Percentiles rank a stretch among this genome's conserved stretches.
These are phyloP conservation scores for Sebastes steindachneri DNA, from an alignment of 2,797 vertebrate genomes.

Conservation along the genomic window DNA sequence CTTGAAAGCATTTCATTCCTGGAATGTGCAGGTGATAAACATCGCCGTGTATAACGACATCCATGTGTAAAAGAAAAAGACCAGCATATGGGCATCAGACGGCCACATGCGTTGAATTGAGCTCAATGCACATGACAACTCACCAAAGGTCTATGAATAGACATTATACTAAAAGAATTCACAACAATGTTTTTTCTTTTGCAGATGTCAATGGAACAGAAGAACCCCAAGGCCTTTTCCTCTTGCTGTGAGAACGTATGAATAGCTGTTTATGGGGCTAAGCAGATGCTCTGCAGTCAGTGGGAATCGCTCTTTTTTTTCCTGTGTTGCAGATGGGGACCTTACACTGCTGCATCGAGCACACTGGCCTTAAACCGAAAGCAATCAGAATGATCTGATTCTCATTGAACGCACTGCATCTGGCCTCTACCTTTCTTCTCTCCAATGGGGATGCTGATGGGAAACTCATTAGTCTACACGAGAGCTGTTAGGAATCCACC, in stretches of 20 bases:
- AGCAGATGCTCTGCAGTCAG: conserved; percentile 56
- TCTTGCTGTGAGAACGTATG: conserved; percentile 10
- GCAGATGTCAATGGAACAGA: conserved; percentile 33
- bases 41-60: not conserved
- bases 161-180: conserved; percentile 2
- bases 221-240: conserved; percentile 22
- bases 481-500: conserved; percentile 25
- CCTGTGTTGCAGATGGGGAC: conserved; percentile 51
- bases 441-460: conserved; percentile 8
- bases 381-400: conserved; percentile 7
- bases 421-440: not conserved
- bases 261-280: conserved; percentile 46
- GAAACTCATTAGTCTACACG: conserved; percentile 38
- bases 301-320: conserved; percentile 25
- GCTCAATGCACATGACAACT: not conserved
- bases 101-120: not conserved
- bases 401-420: conserved; percentile 10
- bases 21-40: conserved; percentile 21
- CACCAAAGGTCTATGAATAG: conserved; percentile 8
- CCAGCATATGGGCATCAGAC: not conserved
- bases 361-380: not conserved
- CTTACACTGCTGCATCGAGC: conserved; percentile 4
- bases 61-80: not conserved
- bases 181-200: not conserved
- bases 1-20: not conserved